Evolutionary conservation across 2,888 invertebrate species (phyloP).

Genomic region (Smittia sp.): DNA sequence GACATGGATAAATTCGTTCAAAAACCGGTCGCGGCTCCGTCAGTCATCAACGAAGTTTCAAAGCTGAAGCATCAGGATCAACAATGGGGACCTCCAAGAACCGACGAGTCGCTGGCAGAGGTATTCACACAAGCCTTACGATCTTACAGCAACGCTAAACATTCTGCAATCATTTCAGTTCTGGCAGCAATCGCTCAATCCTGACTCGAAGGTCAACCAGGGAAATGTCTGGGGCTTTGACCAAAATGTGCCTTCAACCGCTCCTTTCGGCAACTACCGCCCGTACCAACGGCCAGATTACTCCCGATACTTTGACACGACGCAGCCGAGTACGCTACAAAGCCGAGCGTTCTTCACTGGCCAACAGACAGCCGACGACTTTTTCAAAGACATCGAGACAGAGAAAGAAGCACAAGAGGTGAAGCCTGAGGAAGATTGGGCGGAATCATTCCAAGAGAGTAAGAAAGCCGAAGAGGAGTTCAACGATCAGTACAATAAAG

Average conservation of each 20-base stretch:
- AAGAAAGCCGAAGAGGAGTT: constrained; percentile 54
- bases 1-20: constrained; percentile 57
- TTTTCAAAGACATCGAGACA: constrained; percentile 51
- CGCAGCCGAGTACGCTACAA: background rate
- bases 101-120: constrained; percentile 13
- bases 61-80: background rate
- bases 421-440: constrained; percentile 56
- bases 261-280: constrained; percentile 18
- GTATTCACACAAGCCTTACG: background rate
- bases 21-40: constrained; percentile 46
- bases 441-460: constrained; percentile 59
- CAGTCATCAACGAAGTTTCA: constrained; percentile 47
- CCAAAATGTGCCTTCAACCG: background rate
- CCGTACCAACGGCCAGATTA: constrained; percentile 36
- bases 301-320: background rate
- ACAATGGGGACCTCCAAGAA: background rate
- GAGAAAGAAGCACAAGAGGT: constrained; percentile 46
- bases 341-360: constrained; percentile 49
- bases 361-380: constrained; percentile 49
- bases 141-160: no score
- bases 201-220: background rate
- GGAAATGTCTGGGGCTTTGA: constrained; percentile 16
- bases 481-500: constrained; percentile 61
- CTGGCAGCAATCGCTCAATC: constrained; percentile 26
- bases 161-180: constrained; percentile 8